Percentiles rank a stretch among this genome's conserved stretches.
These are phyloP conservation scores for Melinopterus prodromus DNA, from an alignment of 2,888 invertebrate genomes.

Conservation along the genomic window DNA sequence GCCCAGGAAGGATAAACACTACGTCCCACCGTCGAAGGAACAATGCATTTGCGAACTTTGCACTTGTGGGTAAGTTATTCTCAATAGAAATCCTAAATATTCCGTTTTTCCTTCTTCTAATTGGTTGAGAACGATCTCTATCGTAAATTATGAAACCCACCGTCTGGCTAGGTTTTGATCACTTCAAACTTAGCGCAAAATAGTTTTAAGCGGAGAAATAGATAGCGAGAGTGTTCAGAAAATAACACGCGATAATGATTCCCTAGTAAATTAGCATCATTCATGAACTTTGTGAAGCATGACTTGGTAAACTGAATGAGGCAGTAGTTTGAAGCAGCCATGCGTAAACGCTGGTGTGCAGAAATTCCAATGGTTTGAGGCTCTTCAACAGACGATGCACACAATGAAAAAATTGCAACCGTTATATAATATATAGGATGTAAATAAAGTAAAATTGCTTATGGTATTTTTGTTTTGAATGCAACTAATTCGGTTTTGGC, in stretches of 20 bases:
- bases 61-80: constrained; percentile 83
- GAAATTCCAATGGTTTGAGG: neutral
- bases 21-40: constrained; percentile 67
- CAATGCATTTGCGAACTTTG: constrained; percentile 91
- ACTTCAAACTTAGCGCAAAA: neutral
- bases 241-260: neutral
- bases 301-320: constrained; percentile 4
- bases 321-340: neutral
- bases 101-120: constrained; percentile 13
- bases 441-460: too few relatives aligned
- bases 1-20: constrained; percentile 53
- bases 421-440: too few relatives aligned
- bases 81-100: neutral
- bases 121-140: neutral
- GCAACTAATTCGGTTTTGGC: too few relatives aligned
- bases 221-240: neutral
- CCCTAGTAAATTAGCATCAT: neutral
- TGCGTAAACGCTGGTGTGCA: neutral
- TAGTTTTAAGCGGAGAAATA: neutral
- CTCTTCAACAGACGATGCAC: neutral
- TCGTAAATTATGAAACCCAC: neutral
- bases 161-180: neutral
- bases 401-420: neutral
- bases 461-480: too few relatives aligned
- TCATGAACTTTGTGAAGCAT: neutral